Conservation (phyloP, 1,140 invertebrate species). For the Lithobius niger region DNA sequence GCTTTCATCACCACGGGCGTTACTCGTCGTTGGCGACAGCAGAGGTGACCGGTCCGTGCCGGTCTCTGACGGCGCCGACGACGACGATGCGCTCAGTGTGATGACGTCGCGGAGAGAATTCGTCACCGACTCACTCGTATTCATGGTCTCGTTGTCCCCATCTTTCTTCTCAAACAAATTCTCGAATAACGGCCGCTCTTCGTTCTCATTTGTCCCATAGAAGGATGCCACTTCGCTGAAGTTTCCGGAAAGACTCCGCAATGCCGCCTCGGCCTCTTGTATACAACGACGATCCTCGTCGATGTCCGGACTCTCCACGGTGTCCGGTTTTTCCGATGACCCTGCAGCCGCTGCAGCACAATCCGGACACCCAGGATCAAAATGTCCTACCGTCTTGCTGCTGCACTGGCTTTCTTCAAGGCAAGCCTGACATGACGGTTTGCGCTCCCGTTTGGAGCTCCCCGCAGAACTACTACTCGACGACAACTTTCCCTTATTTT, state of each 20-base stretch:
- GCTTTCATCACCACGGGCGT: constrained; percentile 2
- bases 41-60: constrained; percentile 16
- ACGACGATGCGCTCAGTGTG: constrained; percentile 38
- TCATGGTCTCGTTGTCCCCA: constrained; percentile 1
- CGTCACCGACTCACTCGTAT: constrained; percentile 16
- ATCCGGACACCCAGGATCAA: too few species aligned
- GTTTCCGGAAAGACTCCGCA: constrained; percentile 60
- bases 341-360: too few species aligned
- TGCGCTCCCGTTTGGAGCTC: too few species aligned
- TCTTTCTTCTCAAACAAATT: constrained; percentile 67
- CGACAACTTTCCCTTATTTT: too few species aligned
- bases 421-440: too few species aligned
- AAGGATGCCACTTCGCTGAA: constrained; percentile 38
- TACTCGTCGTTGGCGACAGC: constrained; percentile 12
- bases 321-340: too few species aligned
- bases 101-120: constrained; percentile 45
- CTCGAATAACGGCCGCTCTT: constrained; percentile 63
- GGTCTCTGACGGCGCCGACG: constrained; percentile 29
- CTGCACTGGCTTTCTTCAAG: too few species aligned
- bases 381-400: too few species aligned
- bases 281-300: constrained; percentile 62
- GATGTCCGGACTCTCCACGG: too few species aligned
- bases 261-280: constrained; percentile 66
- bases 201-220: constrained; percentile 49
- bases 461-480: too few species aligned